Conservation (phyloP, 2,888 invertebrate species). For the Drosophila acutilabella region DNA sequence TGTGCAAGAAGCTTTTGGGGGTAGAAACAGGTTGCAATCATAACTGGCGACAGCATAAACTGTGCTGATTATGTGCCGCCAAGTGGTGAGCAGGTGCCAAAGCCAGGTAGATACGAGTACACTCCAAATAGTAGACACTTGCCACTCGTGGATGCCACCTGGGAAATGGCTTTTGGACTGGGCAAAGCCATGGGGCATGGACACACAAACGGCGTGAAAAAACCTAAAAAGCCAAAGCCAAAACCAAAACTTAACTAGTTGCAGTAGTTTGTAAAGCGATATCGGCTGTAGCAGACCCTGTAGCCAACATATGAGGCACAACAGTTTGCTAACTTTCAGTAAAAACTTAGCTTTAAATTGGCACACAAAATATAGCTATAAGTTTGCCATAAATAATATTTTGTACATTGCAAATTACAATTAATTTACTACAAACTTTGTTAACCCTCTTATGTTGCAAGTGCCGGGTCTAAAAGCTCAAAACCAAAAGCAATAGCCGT, state of each 20-base stretch:
- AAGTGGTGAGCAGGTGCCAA: slow-evolving; percentile 44
- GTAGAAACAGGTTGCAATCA: slow-evolving; percentile 23
- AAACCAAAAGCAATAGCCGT: slow-evolving; percentile 32
- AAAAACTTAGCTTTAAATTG: neutral
- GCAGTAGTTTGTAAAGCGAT: too few species aligned
- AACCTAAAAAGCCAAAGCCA: slow-evolving; percentile 10
- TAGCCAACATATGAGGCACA: neutral
- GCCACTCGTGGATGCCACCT: slow-evolving; percentile 3
- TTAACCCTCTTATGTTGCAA: neutral
- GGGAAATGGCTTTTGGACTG: too few species aligned
- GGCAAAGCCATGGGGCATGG: too few species aligned
- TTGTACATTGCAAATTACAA: too few species aligned
- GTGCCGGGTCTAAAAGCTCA: slow-evolving; percentile 10
- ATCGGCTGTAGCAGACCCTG: neutral
- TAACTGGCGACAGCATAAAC: slow-evolving; percentile 68
- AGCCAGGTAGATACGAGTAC: slow-evolving; percentile 4
- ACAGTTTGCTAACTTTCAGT: neutral
- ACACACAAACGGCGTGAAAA: neutral
- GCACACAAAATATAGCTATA: neutral
- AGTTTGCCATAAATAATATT: too few species aligned
- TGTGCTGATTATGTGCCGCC: slow-evolving; percentile 67
- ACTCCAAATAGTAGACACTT: slow-evolving; percentile 27
- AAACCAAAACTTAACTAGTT: slow-evolving; percentile 1
- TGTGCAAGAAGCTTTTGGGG: neutral
- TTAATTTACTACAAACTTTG: too few species aligned